These are phyloP conservation scores for Drosophila truncata DNA, from an alignment of 1,140 invertebrate species.

Conservation along the genomic window DNA sequence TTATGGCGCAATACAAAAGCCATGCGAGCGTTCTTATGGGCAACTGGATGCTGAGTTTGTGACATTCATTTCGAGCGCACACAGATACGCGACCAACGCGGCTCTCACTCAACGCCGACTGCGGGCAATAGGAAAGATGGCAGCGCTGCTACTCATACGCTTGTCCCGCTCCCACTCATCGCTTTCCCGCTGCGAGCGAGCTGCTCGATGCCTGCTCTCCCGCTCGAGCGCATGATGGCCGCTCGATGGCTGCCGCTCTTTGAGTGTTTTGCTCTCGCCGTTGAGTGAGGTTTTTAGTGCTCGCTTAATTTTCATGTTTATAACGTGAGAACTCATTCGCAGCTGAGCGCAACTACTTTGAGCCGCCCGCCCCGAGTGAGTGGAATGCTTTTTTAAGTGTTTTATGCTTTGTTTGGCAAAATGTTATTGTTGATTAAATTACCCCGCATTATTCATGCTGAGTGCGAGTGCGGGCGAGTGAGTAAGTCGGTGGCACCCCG, in stretches of 20 bases:
- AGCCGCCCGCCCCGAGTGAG: conserved; percentile 53
- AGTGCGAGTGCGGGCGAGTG: conserved; percentile 27
- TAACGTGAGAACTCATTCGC: conserved; percentile 77
- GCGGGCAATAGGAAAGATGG: conserved; percentile 75
- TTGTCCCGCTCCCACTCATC: conserved; percentile 54
- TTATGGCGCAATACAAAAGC: conserved; percentile 85
- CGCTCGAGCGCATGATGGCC: conserved; percentile 67
- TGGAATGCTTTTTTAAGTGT: conserved; percentile 76
- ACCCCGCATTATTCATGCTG: conserved; percentile 77
- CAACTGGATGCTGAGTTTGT: conserved; percentile 62
- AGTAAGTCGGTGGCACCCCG: conserved; percentile 1
- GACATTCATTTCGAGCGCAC: conserved; percentile 74
- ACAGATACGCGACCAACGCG: conserved; percentile 20
- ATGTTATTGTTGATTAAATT: conserved; percentile 82
- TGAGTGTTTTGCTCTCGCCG: conserved; percentile 49
- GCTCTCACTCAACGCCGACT: conserved; percentile 36
- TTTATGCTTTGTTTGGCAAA: conserved; percentile 83
- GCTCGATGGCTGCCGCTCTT: conserved; percentile 32
- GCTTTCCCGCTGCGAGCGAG: too few relatives aligned
- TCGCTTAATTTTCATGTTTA: conserved; percentile 78
- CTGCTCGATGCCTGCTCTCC: conserved; percentile 5
- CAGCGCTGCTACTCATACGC: conserved; percentile 37
- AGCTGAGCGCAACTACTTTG: conserved; percentile 71
- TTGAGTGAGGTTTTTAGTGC: conserved; percentile 65
- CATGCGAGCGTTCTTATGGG: conserved; percentile 81